Evolutionary conservation across 2,797 vertebrate genomes (phyloP).

Genomic region (Bovichtus variegatus): DNA sequence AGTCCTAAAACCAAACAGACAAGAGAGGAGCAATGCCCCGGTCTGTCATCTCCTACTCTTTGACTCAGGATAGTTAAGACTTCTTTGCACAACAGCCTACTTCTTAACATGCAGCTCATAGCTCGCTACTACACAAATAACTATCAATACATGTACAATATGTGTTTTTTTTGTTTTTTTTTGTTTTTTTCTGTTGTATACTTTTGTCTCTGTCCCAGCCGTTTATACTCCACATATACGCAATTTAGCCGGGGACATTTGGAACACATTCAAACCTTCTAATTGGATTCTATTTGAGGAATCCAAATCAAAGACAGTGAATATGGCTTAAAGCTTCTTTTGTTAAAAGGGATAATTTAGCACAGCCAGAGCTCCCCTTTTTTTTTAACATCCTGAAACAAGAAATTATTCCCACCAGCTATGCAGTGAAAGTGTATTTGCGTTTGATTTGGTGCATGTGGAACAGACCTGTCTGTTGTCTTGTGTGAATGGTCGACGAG

Average conservation of each 20-base stretch:
- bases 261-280: conserved; percentile 74
- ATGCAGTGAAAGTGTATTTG: conserved; percentile 55
- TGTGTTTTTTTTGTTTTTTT: conserved; percentile 13
- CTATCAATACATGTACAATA: conserved; percentile 42
- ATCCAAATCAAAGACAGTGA: conserved; percentile 72
- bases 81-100: conserved; percentile 69
- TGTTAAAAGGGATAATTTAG: conserved; percentile 74
- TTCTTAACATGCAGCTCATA: conserved; percentile 46
- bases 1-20: conserved; percentile 36
- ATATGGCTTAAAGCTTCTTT: conserved; percentile 73
- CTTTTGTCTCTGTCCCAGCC: conserved; percentile 50
- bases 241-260: conserved; percentile 68
- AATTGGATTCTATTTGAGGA: conserved; percentile 83
- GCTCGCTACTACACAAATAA: conserved; percentile 24
- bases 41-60: conserved; percentile 47
- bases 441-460: conserved; percentile 59
- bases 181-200: conserved; percentile 33
- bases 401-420: conserved; percentile 63
- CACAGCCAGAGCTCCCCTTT: conserved; percentile 50
- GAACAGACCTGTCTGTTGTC: conserved; percentile 55
- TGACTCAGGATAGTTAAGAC: conserved; percentile 64
- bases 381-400: conserved; percentile 56
- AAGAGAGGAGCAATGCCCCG: conserved; percentile 44
- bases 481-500: conserved; percentile 63
- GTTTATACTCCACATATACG: conserved; percentile 53